Conservation (phyloP, 2,888 invertebrate genomes). For the Ypsolopha scabrella region DNA sequence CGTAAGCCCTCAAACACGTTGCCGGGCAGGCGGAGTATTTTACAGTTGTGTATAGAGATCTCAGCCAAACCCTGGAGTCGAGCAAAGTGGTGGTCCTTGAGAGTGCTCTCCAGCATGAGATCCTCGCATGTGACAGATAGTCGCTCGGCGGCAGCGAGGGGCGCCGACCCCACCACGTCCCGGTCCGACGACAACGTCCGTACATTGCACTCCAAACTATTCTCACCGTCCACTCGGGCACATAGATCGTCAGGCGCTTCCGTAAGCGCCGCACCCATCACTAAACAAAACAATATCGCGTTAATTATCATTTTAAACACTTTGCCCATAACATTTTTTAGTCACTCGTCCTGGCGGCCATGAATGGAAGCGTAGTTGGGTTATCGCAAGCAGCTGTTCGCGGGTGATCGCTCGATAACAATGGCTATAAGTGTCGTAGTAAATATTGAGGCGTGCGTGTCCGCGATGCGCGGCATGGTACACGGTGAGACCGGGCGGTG, state of each 20-base stretch:
- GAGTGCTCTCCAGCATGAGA: slow-evolving; percentile 75
- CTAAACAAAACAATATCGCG: slow-evolving; percentile 65
- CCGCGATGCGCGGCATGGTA: slow-evolving; percentile 22
- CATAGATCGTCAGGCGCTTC: slow-evolving; percentile 61
- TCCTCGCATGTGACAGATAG: slow-evolving; percentile 81
- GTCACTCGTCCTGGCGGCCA: slow-evolving; percentile 38
- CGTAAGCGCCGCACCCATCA: slow-evolving; percentile 66
- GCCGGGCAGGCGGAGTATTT: slow-evolving; percentile 80
- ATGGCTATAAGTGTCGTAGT: slow-evolving; percentile 34
- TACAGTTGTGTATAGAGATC: slow-evolving; percentile 81
- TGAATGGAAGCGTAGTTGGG: slow-evolving; percentile 39
- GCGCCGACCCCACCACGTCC: slow-evolving; percentile 71
- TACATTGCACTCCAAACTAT: slow-evolving; percentile 72
- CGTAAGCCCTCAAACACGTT: slow-evolving; percentile 84
- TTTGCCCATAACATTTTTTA: slow-evolving; percentile 62
- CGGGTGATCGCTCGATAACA: slow-evolving; percentile 39
- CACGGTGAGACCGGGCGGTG: slow-evolving; percentile 58
- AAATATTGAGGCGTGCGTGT: slow-evolving; percentile 29
- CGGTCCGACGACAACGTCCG: slow-evolving; percentile 78
- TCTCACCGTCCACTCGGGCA: slow-evolving; percentile 52
- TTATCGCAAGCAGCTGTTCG: slow-evolving; percentile 43
- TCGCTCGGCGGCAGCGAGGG: slow-evolving; percentile 77
- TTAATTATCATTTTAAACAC: slow-evolving; percentile 66
- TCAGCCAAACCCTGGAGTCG: slow-evolving; percentile 83
- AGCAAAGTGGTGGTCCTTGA: slow-evolving; percentile 79